A percentile compares a stretch with the other conserved stretches of the same genome.
Evolutionary conservation across 2,113 vertebrate genomes (phyloP).

Genomic region (Actenoides lindsayi): DNA sequence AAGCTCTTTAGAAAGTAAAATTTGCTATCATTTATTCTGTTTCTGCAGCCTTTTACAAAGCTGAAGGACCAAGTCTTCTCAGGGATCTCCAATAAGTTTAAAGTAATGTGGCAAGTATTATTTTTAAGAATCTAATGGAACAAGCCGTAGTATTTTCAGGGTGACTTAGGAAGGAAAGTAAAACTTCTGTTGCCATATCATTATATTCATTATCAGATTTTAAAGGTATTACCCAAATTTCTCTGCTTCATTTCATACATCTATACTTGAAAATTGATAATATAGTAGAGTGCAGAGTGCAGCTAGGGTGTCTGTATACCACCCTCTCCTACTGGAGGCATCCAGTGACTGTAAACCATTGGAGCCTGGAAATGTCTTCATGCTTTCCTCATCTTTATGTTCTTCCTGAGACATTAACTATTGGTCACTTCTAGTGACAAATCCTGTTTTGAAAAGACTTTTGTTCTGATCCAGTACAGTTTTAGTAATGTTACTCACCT

Average conservation of each 20-base stretch:
- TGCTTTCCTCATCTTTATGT: neutral
- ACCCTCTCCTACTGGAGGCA: neutral
- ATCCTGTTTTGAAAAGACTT: neutral
- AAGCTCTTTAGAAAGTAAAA: neutral
- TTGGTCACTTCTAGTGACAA: neutral
- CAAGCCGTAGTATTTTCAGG: neutral
- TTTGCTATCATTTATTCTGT: neutral
- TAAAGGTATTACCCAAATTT: neutral
- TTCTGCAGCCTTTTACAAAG: neutral
- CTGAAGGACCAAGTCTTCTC: neutral
- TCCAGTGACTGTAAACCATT: neutral
- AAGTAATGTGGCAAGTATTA: neutral
- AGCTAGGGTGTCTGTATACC: neutral
- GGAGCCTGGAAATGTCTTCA: neutral
- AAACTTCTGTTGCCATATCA: neutral
- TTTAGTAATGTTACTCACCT: neutral
- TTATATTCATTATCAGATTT: neutral
- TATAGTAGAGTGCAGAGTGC: neutral
- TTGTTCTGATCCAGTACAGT: neutral
- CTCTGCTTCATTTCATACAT: neutral
- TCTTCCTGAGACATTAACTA: neutral
- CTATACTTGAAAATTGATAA: neutral
- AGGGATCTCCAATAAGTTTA: neutral
- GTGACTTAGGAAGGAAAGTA: neutral
- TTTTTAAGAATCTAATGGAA: neutral